phyloP scores from a whole-genome alignment of 2,797 vertebrate genomes.

The Mycteria americana region DNA sequence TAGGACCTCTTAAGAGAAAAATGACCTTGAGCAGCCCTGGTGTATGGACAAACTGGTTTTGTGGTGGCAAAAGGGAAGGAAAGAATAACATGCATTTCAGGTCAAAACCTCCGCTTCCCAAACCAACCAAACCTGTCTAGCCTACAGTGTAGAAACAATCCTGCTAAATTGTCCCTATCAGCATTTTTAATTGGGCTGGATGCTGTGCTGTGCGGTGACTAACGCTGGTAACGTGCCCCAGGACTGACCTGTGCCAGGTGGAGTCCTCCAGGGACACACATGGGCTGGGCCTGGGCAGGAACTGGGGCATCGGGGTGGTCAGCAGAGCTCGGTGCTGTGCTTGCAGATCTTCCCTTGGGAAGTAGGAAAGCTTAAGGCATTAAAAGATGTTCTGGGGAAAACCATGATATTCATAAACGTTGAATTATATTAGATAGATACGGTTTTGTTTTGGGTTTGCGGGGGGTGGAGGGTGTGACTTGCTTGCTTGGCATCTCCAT shows the following conservation, averaged over 20 bases:
- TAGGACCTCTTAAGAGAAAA: neutral
- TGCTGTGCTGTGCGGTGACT: neutral
- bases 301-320: neutral
- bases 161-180: neutral
- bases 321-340: neutral
- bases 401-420: neutral
- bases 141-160: neutral
- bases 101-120: neutral
- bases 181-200: neutral
- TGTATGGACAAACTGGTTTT: neutral
- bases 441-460: neutral
- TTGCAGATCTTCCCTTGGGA: neutral
- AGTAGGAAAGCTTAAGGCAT: neutral
- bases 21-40: neutral
- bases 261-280: no score
- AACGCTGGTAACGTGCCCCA: accelerated
- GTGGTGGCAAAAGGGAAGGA: neutral
- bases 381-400: neutral
- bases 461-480: no score
- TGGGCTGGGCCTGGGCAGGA: neutral
- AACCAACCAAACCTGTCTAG: neutral
- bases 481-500: neutral
- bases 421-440: neutral
- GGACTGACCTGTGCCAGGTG: no score
- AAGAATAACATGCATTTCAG: neutral